These are phyloP conservation scores for Hypselothyrea guttata DNA, from an alignment of 2,888 invertebrate genomes.

Conservation along the genomic window DNA sequence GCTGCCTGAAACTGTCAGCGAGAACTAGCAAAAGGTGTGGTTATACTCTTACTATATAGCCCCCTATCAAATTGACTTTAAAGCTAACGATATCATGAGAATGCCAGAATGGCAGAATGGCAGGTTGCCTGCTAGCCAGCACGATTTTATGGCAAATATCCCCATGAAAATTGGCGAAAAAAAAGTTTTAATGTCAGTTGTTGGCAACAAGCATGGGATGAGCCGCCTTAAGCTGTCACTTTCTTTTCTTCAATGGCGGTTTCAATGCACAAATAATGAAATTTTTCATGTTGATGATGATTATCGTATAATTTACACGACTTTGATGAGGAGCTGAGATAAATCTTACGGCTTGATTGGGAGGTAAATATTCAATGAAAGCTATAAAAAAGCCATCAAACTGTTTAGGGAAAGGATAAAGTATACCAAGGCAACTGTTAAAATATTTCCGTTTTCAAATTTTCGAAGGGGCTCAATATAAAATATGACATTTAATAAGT, in stretches of 20 bases:
- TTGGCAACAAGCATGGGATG: background rate
- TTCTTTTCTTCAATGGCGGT: too few relatives aligned
- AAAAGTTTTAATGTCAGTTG: conserved; percentile 22
- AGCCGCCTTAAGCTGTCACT: background rate
- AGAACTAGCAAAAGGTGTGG: conserved; percentile 63
- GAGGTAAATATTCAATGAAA: too few relatives aligned
- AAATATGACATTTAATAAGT: background rate
- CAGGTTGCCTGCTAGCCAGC: conserved; percentile 7
- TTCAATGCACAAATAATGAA: conserved; percentile 20
- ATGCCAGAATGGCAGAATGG: too few relatives aligned
- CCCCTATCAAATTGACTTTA: conserved; percentile 44
- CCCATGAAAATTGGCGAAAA: conserved; percentile 23
- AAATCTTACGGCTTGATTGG: background rate
- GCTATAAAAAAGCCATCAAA: too few relatives aligned
- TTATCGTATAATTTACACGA: conserved; percentile 16
- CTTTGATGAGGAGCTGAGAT: background rate
- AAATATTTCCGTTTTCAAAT: too few relatives aligned
- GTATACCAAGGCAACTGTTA: background rate
- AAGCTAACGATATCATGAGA: conserved; percentile 44
- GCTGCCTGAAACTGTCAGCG: conserved; percentile 31
- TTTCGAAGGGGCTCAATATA: too few relatives aligned
- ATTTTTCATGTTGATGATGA: conserved; percentile 20
- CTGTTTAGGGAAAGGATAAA: background rate
- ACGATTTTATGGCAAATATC: conserved; percentile 19
- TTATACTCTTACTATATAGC: conserved; percentile 11